Conservation (phyloP, 2,888 invertebrate species). For the Sympetrum striolatum region DNA sequence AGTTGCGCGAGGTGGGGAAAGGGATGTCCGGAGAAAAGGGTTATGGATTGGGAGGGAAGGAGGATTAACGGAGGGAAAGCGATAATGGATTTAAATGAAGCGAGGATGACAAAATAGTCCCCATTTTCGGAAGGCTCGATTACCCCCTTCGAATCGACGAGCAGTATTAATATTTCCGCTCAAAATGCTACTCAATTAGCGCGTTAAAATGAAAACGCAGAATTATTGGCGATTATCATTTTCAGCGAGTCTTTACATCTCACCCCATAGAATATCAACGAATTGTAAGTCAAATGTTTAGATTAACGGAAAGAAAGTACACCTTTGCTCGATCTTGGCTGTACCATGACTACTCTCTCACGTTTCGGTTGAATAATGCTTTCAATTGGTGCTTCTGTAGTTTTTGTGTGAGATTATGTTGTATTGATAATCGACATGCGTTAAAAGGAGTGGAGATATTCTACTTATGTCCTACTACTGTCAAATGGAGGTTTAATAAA, state of each 20-base stretch:
- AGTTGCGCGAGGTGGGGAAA: background rate
- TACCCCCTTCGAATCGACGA: background rate
- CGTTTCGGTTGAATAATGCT: too few species aligned
- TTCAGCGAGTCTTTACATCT: background rate
- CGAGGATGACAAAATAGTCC: background rate
- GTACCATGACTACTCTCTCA: too few species aligned
- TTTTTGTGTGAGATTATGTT: too few species aligned
- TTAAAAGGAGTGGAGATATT: too few species aligned
- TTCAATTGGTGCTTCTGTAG: too few species aligned
- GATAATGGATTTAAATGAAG: background rate
- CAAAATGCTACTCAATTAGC: background rate
- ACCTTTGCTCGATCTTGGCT: too few species aligned
- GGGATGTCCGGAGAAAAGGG: background rate
- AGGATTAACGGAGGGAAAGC: constrained; percentile 46
- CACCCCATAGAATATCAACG: too few species aligned
- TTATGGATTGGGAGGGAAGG: background rate
- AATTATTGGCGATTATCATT: background rate
- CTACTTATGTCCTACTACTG: too few species aligned
- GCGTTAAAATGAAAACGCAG: background rate
- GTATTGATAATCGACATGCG: too few species aligned
- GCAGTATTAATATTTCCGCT: background rate
- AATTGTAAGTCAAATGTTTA: too few species aligned
- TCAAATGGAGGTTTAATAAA: too few species aligned
- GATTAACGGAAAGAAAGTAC: too few species aligned
- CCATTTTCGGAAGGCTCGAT: background rate